These are phyloP conservation scores for Salminus brasiliensis DNA, from an alignment of 2,113 vertebrate species.

Conservation along the genomic window DNA sequence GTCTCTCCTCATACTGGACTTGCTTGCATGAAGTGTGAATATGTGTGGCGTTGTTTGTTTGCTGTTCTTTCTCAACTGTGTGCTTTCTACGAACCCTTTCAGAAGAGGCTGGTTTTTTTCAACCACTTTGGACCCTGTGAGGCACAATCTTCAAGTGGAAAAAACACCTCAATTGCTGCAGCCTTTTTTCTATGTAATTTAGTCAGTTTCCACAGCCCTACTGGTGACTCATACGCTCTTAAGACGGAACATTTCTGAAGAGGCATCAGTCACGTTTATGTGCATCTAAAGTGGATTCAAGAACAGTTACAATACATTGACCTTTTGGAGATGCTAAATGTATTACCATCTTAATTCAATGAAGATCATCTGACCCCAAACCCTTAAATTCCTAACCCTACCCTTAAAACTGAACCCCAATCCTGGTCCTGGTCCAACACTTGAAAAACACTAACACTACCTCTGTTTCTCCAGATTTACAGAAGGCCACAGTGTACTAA, in stretches of 20 bases:
- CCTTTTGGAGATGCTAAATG: too few relatives aligned
- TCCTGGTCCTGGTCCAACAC: too few relatives aligned
- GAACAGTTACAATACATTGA: not conserved
- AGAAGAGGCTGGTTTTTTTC: too few relatives aligned
- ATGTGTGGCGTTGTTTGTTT: not conserved
- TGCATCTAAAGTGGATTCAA: not conserved
- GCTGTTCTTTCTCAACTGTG: not conserved
- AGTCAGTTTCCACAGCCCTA: slow-evolving; percentile 26
- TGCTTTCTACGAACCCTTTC: not conserved
- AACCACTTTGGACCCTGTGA: not conserved
- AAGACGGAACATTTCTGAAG: slow-evolving; percentile 14
- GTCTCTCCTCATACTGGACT: not conserved
- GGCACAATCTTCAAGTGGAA: slow-evolving; percentile 16
- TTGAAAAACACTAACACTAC: too few relatives aligned
- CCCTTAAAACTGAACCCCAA: too few relatives aligned
- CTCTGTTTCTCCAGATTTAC: too few relatives aligned
- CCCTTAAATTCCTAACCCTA: too few relatives aligned
- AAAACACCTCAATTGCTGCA: not conserved
- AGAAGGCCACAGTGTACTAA: too few relatives aligned
- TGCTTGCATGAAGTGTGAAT: not conserved
- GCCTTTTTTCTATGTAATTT: slow-evolving; percentile 12
- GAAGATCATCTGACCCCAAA: too few relatives aligned
- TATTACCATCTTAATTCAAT: too few relatives aligned
- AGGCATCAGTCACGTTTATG: not conserved
- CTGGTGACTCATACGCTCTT: slow-evolving; percentile 8